These are phyloP conservation scores for Drosophila niveifrons DNA, from an alignment of 2,888 invertebrate genomes.

Conservation along the genomic window DNA sequence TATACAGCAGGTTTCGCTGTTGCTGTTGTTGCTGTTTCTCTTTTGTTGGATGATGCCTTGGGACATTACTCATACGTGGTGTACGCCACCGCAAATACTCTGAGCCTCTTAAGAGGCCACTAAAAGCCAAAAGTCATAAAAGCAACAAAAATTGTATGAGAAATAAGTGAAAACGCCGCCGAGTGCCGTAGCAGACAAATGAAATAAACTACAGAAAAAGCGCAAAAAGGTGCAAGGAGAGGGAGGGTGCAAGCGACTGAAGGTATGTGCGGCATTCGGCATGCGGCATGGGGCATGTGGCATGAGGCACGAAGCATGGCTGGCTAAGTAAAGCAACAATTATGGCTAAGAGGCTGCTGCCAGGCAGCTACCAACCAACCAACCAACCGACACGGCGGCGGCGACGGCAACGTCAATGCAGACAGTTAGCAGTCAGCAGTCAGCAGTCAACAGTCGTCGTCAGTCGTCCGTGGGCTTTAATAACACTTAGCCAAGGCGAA, in stretches of 20 bases:
- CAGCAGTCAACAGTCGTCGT: constrained; percentile 41
- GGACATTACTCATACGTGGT: constrained; percentile 73
- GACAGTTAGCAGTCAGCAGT: constrained; percentile 15
- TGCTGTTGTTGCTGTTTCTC: constrained; percentile 10
- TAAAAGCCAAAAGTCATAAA: constrained; percentile 82
- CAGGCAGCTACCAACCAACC: neutral
- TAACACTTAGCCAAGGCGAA: constrained; percentile 59
- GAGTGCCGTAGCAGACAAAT: constrained; percentile 70
- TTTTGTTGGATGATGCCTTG: constrained; percentile 40
- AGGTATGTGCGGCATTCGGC: constrained; percentile 40
- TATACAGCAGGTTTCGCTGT: constrained; percentile 40
- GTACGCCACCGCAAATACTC: constrained; percentile 59
- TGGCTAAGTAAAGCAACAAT: constrained; percentile 79
- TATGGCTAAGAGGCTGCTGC: constrained; percentile 67
- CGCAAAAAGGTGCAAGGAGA: constrained; percentile 70
- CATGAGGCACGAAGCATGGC: constrained; percentile 22
- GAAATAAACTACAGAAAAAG: constrained; percentile 76
- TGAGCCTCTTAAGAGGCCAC: constrained; percentile 75
- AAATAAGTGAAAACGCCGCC: constrained; percentile 74
- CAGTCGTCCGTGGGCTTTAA: constrained; percentile 66
- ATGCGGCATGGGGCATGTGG: constrained; percentile 40
- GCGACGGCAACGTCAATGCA: constrained; percentile 45
- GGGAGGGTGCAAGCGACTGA: constrained; percentile 11
- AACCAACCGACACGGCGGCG: constrained; percentile 22
- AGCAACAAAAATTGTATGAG: constrained; percentile 63